Evolutionary conservation across 1,140 invertebrate species (phyloP).

Genomic region (Drosophila sucinea): DNA sequence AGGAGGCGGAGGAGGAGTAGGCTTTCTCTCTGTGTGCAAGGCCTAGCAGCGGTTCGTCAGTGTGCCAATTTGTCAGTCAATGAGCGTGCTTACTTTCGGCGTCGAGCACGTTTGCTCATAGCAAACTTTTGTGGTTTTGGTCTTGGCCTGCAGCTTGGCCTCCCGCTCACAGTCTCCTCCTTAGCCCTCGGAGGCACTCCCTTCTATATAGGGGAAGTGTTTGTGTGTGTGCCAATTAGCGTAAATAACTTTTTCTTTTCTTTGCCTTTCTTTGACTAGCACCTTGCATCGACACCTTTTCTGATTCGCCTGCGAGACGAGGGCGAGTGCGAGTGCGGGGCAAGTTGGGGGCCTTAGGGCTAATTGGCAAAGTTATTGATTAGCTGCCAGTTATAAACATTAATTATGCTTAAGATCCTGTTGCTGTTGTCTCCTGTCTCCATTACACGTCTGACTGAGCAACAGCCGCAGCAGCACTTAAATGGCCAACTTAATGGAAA

Average conservation of each 20-base stretch:
- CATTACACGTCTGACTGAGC: slow-evolving; percentile 28
- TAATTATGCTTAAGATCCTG: slow-evolving; percentile 47
- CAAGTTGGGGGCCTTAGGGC: slow-evolving; percentile 51
- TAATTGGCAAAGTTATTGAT: slow-evolving; percentile 25
- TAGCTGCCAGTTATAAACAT: slow-evolving; percentile 42
- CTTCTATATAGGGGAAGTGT: neutral
- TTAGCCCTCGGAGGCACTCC: too few relatives aligned
- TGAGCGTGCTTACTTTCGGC: slow-evolving; percentile 26
- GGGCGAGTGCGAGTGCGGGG: slow-evolving; percentile 23
- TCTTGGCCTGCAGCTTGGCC: slow-evolving; percentile 43
- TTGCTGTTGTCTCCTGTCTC: neutral
- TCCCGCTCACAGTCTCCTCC: neutral
- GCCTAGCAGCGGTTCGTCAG: slow-evolving; percentile 12
- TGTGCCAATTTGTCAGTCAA: slow-evolving; percentile 26
- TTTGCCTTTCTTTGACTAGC: slow-evolving; percentile 5
- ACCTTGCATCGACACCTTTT: slow-evolving; percentile 60
- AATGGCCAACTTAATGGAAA: slow-evolving; percentile 7
- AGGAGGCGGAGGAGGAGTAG: neutral
- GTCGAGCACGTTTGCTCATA: slow-evolving; percentile 46
- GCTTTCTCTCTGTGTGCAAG: neutral
- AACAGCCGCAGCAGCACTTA: neutral
- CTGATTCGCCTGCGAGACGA: slow-evolving; percentile 64
- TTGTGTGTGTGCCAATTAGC: slow-evolving; percentile 58
- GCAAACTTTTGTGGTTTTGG: slow-evolving; percentile 58
- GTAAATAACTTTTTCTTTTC: slow-evolving; percentile 58